Base-by-base conservation (phyloP, 2,888 invertebrate genomes). In the Diabrotica balteata region DNA sequence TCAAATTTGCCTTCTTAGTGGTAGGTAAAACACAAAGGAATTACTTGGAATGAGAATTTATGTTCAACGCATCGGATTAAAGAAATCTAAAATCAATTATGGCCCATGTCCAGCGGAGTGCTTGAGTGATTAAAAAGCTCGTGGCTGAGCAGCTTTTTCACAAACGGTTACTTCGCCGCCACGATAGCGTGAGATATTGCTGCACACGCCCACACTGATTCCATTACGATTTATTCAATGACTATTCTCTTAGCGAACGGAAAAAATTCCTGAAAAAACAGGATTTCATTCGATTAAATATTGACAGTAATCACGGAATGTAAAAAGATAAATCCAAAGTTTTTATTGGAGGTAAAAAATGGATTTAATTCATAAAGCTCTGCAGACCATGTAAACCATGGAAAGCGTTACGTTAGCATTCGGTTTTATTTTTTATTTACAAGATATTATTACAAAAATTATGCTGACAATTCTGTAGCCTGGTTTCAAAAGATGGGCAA, bases 51-150 rank as follows among this genome's bases (percentile, higher is more conserved):
- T 72, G 67, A 68, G 70, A 70, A 73, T 73, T 73, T 73, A 73
- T 73, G 73, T 67, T 68, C 59, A 72, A 67, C 67, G 73, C 63
- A 71, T 67, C 69, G 63, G 70, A 72, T 72, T 72, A 64, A 72
- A 73, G 73, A 71, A 73, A 73, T 73, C 72, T 72, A 73, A 75
- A 75, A 76, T 76, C 76, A 75, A 76, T 76, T 76, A 74, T 68
- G 63, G 61, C 45, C 66, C 71, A 68, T 74, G 74, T 75, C 71
- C 70, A 67, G 71, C 52, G 53, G 63, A 69, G 69, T 70, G 67
- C 69, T 73, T 71, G 73, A 73, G 73, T 75, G 74, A 75, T 76
- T 74, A 76, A 74, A 76, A 74, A 73, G 73, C 71, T 61, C 65
- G 67, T 59, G 50, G 53, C 10, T 17, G 58, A 42, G 53, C 67